Base-by-base conservation (phyloP, 2,797 vertebrate species). In the Ceryle rudis region DNA sequence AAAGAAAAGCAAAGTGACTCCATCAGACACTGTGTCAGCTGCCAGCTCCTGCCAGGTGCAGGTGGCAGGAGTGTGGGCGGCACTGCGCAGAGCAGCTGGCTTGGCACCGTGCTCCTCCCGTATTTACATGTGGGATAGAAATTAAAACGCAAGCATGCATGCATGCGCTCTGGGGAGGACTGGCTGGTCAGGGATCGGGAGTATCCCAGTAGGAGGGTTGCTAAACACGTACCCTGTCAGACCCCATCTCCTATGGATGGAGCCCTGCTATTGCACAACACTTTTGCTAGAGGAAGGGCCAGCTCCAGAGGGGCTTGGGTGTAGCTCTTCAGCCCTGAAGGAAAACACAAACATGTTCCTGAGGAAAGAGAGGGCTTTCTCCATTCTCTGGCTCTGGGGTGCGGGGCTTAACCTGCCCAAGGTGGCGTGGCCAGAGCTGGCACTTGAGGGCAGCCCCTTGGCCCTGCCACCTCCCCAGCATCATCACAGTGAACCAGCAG, bases 351-450 rank as follows among this genome's bases (percentile, higher is more conserved):
- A 84, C 84, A 94, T 39, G 4, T 97, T 96, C 97, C 97, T 97
- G 97, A 97, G 97, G 96, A 96, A 96, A 94, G 86, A 91, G 92
- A 87, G 89, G 94, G 74, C 57, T 89, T 94, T 78, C 94, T 87
- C 86, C 19, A 3, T 37, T 88, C 85, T 90, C 85, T 62, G 39
- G 62, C 69, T 58, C 16, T 2, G 7, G 54, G 46, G 26, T 2
- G 31, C 0, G 1, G 41, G 44, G 49, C 46, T 33, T 9, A 35
- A 25, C 41, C 14, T 26, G 49, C 31, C 21, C 4, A 62, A 44
- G 78, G 35, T 0, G 0, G 47, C 0, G 4, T 1, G 28, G 81
- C 41, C 61, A 23, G 37, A 60, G 69, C 54, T 3, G 8, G 64
- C 20, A 17, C 46, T 22, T 2, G 1, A 25, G 31, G 58, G 64